Evolutionary conservation across 2,797 vertebrate genomes (phyloP), one percentile per base, ranked within the genome.

Genomic region (Pantherophis alleghaniensis): DNA sequence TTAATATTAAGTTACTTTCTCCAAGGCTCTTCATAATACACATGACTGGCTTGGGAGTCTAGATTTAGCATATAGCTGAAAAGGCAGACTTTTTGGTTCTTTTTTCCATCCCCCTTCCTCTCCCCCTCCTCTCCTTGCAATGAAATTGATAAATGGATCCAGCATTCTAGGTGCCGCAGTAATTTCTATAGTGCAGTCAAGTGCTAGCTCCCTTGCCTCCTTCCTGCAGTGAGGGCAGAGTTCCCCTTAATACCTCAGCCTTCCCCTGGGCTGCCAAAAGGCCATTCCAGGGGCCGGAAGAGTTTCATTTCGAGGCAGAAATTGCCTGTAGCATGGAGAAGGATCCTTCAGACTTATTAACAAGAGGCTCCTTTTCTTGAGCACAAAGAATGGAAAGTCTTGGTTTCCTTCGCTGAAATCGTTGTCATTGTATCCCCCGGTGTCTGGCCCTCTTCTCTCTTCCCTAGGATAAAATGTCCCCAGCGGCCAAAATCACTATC

Each of bases 121-220:
- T 93, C 95, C 92, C 93, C 90, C 94, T 93, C 59, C 92, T 94
- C 95, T 93, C 94, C 97, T 83, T 92, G 96, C 97, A 97, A 96
- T 98, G 98, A 98, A 98, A 98, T 98, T 98, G 98, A 98, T 98
- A 98, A 98, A 98, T 98, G 98, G 97, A 97, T 97, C 96, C 96
- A 97, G 97, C 97, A 97, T 97, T 97, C 97, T 97, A 98, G 98
- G 98, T 98, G 96, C 97, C 97, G 97, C 98, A 98, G 98, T 98
- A 98, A 98, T 98, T 98, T 98, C 98, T 98, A 97, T 97, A 97
- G 97, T 96, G 97, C 98, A 98, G 97, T 97, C 97, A 98, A 98
- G 97, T 98, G 98, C 97, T 98, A 94, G 97, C 96, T 98, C 97
- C 97, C 98, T 94, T 97, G 97, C 97, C 97, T 97, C 97, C 96